Percentiles rank a stretch among this genome's conserved stretches.
Conservation (phyloP, 2,113 vertebrate genomes). For the Thalassarche chlororhynchos region DNA sequence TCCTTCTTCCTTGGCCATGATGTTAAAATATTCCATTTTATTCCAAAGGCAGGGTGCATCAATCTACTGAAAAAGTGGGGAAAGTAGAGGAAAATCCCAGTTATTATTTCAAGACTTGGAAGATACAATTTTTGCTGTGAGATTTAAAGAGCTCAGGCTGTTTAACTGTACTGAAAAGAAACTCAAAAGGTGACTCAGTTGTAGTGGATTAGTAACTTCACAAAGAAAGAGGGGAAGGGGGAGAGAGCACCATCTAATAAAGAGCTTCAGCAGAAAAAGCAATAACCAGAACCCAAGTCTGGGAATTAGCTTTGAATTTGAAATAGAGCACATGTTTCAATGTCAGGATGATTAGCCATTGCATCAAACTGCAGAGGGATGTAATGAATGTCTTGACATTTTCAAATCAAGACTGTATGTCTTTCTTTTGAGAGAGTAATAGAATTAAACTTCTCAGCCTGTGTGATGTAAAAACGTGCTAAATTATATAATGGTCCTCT, state of each 20-base stretch:
- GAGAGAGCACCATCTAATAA: background rate
- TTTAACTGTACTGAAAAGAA: background rate
- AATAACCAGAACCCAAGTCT: background rate
- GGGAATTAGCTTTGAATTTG: background rate
- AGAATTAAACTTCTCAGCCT: conserved; percentile 11
- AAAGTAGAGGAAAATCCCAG: background rate
- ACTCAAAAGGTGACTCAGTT: background rate
- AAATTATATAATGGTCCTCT: background rate
- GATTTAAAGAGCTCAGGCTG: background rate
- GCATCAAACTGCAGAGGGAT: conserved; percentile 7
- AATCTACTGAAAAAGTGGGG: background rate
- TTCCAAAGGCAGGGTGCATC: background rate
- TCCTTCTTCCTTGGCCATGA: background rate
- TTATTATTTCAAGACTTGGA: background rate
- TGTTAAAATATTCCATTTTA: background rate
- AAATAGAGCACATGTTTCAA: conserved; percentile 21
- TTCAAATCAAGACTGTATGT: conserved; percentile 36
- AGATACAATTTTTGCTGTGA: background rate
- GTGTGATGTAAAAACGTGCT: background rate
- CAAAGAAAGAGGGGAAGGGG: background rate
- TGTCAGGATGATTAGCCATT: conserved; percentile 39
- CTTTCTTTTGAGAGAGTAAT: conserved; percentile 11
- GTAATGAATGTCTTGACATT: conserved; percentile 51
- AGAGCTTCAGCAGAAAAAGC: background rate
- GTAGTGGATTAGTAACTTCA: background rate